A percentile compares a stretch with the other conserved stretches of the same genome.
Evolutionary conservation across 2,888 invertebrate genomes (phyloP).

Genomic region (Nebria brevicollis): DNA sequence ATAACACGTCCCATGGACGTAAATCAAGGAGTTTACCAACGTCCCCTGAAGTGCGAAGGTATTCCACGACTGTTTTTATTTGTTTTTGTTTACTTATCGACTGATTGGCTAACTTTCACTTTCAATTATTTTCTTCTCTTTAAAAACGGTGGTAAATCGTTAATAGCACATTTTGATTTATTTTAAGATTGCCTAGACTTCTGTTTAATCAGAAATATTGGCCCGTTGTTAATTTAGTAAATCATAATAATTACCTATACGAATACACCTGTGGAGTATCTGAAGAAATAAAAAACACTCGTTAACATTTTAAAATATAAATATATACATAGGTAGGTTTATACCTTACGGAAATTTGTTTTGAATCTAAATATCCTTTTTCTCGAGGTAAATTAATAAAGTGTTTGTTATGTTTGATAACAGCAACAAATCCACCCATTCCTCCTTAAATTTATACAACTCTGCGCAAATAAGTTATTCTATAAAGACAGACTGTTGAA

Average conservation of each 20-base stretch:
- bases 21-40: slow-evolving; percentile 81
- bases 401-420: too few species aligned
- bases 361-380: too few species aligned
- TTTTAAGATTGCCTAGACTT: not conserved
- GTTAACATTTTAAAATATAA: not conserved
- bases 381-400: too few species aligned
- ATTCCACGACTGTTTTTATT: slow-evolving; percentile 52
- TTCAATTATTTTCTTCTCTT: not conserved
- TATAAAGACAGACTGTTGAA: too few species aligned
- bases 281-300: not conserved
- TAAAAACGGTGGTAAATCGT: not conserved
- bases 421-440: too few species aligned
- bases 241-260: not conserved
- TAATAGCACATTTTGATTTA: not conserved
- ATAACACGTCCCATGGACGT: slow-evolving; percentile 55
- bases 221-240: not conserved
- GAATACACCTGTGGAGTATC: not conserved
- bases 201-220: not conserved
- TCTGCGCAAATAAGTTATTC: too few species aligned
- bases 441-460: too few species aligned
- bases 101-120: not conserved
- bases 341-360: too few species aligned
- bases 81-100: slow-evolving; percentile 6
- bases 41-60: slow-evolving; percentile 81
- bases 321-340: too few species aligned